Conservation (phyloP, 2,797 vertebrate genomes). For the Fistularia commersonii region DNA sequence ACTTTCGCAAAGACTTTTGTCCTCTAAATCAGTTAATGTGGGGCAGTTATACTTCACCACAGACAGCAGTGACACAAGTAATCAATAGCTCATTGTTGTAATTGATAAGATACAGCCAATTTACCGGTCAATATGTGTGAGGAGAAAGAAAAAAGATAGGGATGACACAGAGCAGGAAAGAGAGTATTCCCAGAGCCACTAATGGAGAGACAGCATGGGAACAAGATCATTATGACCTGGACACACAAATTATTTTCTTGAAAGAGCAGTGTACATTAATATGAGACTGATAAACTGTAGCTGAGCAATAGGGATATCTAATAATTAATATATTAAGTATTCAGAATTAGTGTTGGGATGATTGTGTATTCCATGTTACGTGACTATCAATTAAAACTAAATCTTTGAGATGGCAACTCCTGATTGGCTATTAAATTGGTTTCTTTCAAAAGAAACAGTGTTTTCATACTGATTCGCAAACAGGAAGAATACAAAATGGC, state of each 20-base stretch:
- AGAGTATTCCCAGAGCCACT: not conserved
- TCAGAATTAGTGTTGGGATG: conserved; percentile 45
- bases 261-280: conserved; percentile 51
- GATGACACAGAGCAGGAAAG: conserved; percentile 9
- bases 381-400: no score
- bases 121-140: conserved; percentile 42
- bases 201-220: not conserved
- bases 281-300: conserved; percentile 68
- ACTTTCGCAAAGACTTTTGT: not conserved
- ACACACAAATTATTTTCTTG: conserved; percentile 23
- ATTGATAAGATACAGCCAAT: conserved; percentile 40
- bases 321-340: conserved; percentile 62
- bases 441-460: conserved; percentile 56
- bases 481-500: conserved; percentile 23
- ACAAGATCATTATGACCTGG: conserved; percentile 21
- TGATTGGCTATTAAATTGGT: conserved; percentile 43
- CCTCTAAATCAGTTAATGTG: conserved; percentile 17
- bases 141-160: conserved; percentile 11
- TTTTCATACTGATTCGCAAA: conserved; percentile 50
- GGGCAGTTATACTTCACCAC: conserved; percentile 29
- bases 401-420: no score
- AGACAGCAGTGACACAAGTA: conserved; percentile 31
- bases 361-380: no score
- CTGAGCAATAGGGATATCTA: conserved; percentile 56
- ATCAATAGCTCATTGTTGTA: conserved; percentile 38